Percentiles rank a stretch among this genome's conserved stretches.
Conservation (phyloP, 2,797 vertebrate species). For the Centroberyx gerrardi region DNA sequence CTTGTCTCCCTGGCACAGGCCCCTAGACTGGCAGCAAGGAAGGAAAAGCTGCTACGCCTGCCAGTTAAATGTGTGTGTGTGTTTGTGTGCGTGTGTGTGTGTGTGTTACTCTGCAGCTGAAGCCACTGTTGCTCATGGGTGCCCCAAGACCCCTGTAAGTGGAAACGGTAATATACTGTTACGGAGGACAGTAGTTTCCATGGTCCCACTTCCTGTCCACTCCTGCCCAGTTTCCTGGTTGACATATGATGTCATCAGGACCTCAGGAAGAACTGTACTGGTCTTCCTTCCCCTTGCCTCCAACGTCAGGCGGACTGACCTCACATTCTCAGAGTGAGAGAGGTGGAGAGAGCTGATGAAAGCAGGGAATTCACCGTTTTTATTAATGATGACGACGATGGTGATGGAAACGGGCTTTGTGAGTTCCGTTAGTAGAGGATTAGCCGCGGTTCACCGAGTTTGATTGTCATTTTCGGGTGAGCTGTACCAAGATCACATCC, state of each 20-base stretch:
- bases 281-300: constrained; percentile 54
- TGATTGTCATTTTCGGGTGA: constrained; percentile 27
- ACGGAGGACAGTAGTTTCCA: constrained; percentile 69
- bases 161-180: constrained; percentile 42
- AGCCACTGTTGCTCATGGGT: constrained; percentile 23
- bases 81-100: constrained; percentile 14
- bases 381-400: constrained; percentile 2
- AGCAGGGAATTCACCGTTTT: constrained; percentile 14
- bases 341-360: constrained; percentile 10
- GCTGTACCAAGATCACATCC: constrained; percentile 45
- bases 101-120: neutral
- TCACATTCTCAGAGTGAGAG: constrained; percentile 42
- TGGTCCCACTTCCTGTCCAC: constrained; percentile 79
- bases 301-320: constrained; percentile 55
- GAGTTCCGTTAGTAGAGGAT: constrained; percentile 16
- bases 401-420: neutral
- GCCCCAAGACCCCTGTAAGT: constrained; percentile 37
- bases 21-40: constrained; percentile 53
- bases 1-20: constrained; percentile 14
- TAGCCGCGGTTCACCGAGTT: neutral
- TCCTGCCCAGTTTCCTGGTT: constrained; percentile 82
- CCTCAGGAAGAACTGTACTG: constrained; percentile 73
- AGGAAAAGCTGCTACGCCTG: constrained; percentile 55
- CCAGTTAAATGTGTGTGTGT: constrained; percentile 33
- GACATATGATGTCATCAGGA: constrained; percentile 82